These are phyloP conservation scores for Nasonia oneida DNA, from an alignment of 2,888 invertebrate genomes.

Conservation along the genomic window DNA sequence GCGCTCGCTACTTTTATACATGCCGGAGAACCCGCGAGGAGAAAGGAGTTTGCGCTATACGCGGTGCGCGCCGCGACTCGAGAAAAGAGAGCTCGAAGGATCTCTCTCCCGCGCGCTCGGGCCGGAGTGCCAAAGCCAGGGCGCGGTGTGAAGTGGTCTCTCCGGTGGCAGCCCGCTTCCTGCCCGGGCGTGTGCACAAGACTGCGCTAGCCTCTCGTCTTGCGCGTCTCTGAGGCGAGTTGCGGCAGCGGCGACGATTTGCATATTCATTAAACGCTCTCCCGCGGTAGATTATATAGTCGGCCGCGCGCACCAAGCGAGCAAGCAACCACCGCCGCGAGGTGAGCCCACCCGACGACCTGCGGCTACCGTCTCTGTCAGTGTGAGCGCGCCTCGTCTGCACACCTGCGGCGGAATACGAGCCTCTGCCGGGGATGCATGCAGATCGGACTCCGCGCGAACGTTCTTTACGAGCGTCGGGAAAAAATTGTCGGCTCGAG, in stretches of 20 bases:
- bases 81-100: neutral
- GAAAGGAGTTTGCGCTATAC: neutral
- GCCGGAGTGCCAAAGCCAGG: neutral
- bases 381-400: neutral
- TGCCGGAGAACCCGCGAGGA: neutral
- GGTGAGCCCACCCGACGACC: neutral
- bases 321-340: neutral
- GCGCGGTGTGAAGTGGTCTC: neutral
- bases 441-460: constrained; percentile 65
- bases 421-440: neutral
- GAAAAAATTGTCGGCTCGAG: too few species aligned
- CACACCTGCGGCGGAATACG: neutral
- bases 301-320: constrained; percentile 11
- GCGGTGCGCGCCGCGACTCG: neutral
- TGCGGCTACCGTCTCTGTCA: neutral
- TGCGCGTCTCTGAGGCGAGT: constrained; percentile 68
- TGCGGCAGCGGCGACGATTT: constrained; percentile 69
- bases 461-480: constrained; percentile 46
- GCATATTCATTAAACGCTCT: constrained; percentile 76
- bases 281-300: constrained; percentile 45
- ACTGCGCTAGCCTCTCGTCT: constrained; percentile 54
- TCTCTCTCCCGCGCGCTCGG: neutral
- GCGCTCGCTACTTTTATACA: constrained; percentile 30
- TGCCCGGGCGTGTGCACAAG: neutral
- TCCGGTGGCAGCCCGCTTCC: neutral